Evolutionary conservation across 1,140 invertebrate species (phyloP).

Genomic region (Ips nitidus): DNA sequence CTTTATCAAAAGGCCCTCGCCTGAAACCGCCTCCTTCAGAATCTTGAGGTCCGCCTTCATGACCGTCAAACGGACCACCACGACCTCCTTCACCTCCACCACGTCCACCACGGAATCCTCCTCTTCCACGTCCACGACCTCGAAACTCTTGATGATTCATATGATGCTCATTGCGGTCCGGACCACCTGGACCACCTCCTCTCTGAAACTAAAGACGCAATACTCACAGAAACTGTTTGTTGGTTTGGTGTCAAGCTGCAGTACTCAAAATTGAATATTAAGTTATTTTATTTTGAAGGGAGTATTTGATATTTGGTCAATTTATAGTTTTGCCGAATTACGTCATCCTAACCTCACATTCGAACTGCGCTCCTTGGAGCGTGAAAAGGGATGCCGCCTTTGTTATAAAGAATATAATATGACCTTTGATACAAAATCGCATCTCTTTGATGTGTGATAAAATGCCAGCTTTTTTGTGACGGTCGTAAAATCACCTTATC

Average conservation of each 20-base stretch:
- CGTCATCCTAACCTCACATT: no score
- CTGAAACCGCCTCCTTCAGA: conserved; percentile 2
- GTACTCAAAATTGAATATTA: no score
- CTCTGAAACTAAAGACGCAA: conserved; percentile 13
- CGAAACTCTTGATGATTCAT: conserved; percentile 14
- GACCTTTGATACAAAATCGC: no score
- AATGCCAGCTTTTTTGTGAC: no score
- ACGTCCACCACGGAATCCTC: conserved; percentile 23
- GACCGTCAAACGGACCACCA: conserved; percentile 48
- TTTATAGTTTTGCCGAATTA: no score
- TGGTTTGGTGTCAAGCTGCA: neutral
- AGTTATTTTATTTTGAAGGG: no score
- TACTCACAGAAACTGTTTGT: neutral
- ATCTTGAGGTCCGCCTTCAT: conserved; percentile 9
- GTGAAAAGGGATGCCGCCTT: no score
- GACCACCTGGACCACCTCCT: neutral
- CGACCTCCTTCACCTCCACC: conserved; percentile 37
- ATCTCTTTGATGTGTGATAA: no score
- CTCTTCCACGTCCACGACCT: conserved; percentile 15
- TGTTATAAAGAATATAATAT: no score
- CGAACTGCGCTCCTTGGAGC: no score
- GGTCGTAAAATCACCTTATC: no score
- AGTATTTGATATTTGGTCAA: no score
- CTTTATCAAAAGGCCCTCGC: conserved; percentile 74
- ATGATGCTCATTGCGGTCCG: conserved; percentile 13